Percentiles rank a stretch among this genome's conserved stretches.
phyloP scores from a whole-genome alignment of 2,797 vertebrate genomes.

The Propithecus perrieri region DNA sequence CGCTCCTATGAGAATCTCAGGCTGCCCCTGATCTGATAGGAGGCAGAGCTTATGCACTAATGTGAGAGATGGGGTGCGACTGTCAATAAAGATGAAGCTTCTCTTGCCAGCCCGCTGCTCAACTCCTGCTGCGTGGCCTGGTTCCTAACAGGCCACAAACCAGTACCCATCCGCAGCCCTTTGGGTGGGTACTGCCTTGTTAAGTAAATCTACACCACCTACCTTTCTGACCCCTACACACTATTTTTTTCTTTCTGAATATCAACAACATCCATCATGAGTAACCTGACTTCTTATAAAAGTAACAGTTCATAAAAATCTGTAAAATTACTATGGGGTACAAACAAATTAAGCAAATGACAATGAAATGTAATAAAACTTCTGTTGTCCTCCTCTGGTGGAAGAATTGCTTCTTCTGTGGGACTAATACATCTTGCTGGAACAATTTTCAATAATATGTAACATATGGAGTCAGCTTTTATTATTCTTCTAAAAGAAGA shows the following conservation, averaged over 20 bases:
- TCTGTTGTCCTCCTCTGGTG: conserved; percentile 78
- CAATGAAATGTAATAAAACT: conserved; percentile 84
- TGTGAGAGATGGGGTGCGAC: no score
- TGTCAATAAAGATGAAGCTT: no score
- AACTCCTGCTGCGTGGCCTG: no score
- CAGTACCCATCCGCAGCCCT: no score
- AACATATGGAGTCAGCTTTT: conserved; percentile 86
- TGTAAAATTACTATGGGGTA: conserved; percentile 83
- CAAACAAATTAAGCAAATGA: conserved; percentile 87
- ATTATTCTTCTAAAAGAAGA: conserved; percentile 87
- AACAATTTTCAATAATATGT: conserved; percentile 86
- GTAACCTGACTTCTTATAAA: conserved; percentile 83
- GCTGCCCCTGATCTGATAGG: no score
- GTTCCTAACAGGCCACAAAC: no score
- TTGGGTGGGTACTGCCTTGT: not conserved
- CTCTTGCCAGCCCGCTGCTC: no score
- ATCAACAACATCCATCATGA: conserved; percentile 77
- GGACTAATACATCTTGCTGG: conserved; percentile 83
- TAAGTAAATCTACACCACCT: conserved; percentile 76
- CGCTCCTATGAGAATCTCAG: no score
- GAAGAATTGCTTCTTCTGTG: conserved; percentile 83
- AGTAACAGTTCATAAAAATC: conserved; percentile 86
- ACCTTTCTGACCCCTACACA: conserved; percentile 63
- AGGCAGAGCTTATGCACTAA: no score
- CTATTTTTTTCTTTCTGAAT: conserved; percentile 65